Base-by-base conservation (phyloP, 2,888 invertebrate genomes). In the Carcina quercana region DNA sequence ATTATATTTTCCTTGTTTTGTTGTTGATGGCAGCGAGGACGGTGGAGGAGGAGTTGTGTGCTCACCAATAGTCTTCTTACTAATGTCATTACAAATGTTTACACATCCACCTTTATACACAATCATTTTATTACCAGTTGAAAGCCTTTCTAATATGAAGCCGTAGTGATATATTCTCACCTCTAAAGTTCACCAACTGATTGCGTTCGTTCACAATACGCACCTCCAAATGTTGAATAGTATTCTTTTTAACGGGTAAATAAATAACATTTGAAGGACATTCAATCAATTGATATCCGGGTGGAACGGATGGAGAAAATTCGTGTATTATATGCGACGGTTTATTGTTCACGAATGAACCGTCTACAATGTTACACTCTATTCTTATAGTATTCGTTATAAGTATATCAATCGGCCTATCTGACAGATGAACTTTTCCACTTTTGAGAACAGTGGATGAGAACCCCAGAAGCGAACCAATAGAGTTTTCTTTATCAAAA, bases 101-200 rank as follows among this genome's bases (percentile, higher is more conserved):
- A n/a, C n/a, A n/a, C n/a, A n/a, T n/a, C n/a, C n/a, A n/a, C n/a
- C n/a, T n/a, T n/a, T n/a, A n/a, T n/a, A n/a, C n/a, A n/a, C n/a
- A n/a, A n/a, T n/a, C n/a, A n/a, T n/a, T n/a, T n/a, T n/a, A n/a
- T n/a, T n/a, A n/a, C n/a, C n/a, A n/a, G n/a, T n/a, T n/a, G n/a
- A n/a, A n/a, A n/a, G n/a, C n/a, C n/a, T 28, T 32, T 21, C 13
- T 26, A 6, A 38, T 6, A 28, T 38, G 34, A 8, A 34, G 20
- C 29, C 28, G 35, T n/a, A 38, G 24, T 15, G 32, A 32, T n/a
- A 38, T 15, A 27, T 35, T 32, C 30, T 38, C 35, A 6, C 30
- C 15, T 3, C 32, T 32, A 14, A 35, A 32, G 30, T 35, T 38
- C 10, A 38, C 27, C 28, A 32, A 24, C 13, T 38, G 26, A 25